Percentiles rank a stretch among this genome's conserved stretches.
These are phyloP conservation scores for Athetis lepigone DNA, from an alignment of 2,888 invertebrate species.

Conservation along the genomic window DNA sequence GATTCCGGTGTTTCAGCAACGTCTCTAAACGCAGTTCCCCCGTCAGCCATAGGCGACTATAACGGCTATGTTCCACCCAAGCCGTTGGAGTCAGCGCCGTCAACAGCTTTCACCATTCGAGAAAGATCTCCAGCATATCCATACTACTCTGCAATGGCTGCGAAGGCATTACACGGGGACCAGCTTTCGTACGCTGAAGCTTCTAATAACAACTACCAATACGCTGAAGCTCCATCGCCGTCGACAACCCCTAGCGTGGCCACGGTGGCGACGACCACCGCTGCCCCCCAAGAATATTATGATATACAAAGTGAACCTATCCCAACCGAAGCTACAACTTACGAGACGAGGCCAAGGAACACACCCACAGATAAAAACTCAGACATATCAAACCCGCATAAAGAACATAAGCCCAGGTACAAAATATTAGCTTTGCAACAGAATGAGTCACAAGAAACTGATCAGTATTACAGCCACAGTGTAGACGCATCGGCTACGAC, in stretches of 20 bases:
- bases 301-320: conserved; percentile 61
- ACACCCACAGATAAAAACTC: conserved; percentile 56
- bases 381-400: conserved; percentile 49
- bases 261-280: conserved; percentile 70
- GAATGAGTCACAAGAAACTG: conserved; percentile 52
- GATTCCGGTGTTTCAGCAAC: conserved; percentile 70
- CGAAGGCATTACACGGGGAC: conserved; percentile 78
- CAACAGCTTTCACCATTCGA: conserved; percentile 78
- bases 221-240: conserved; percentile 77
- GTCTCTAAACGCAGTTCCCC: conserved; percentile 68
- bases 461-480: conserved; percentile 62
- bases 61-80: conserved; percentile 72
- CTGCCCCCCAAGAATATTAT: conserved; percentile 61
- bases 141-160: conserved; percentile 82
- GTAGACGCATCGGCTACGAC: conserved; percentile 66
- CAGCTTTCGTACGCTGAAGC: conserved; percentile 78
- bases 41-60: conserved; percentile 74
- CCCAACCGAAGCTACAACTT: conserved; percentile 63
- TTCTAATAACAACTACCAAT: conserved; percentile 83
- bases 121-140: conserved; percentile 80
- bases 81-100: conserved; percentile 67
- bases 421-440: conserved; percentile 67
- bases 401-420: conserved; percentile 66
- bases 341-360: conserved; percentile 62
- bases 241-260: conserved; percentile 68